Conservation (phyloP, 2,888 invertebrate genomes). For the Morinoia aosen region DNA sequence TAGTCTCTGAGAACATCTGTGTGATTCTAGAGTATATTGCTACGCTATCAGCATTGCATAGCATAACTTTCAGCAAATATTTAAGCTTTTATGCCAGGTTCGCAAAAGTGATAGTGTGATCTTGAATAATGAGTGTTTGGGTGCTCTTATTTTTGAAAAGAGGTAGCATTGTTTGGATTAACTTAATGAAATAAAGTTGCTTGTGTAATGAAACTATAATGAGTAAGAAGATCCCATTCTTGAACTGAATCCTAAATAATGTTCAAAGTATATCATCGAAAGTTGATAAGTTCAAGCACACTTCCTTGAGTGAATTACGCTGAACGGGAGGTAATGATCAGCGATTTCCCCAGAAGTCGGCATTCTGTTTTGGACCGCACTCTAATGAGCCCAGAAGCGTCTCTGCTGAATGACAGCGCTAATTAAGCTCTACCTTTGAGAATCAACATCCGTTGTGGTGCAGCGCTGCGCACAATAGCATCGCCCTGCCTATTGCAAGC, state of each 20-base stretch:
- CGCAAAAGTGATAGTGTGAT: too few species aligned
- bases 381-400: constrained; percentile 2
- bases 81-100: too few species aligned
- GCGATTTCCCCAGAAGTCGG: background rate
- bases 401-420: background rate
- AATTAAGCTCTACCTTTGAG: constrained; percentile 32
- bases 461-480: background rate
- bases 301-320: background rate
- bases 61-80: too few species aligned
- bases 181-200: too few species aligned
- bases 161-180: too few species aligned
- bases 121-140: too few species aligned
- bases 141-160: too few species aligned
- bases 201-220: background rate
- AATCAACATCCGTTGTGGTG: background rate
- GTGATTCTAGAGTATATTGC: too few species aligned
- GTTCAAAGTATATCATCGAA: background rate
- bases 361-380: background rate
- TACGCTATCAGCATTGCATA: too few species aligned
- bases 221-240: background rate
- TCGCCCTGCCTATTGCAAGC: background rate
- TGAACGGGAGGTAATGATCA: background rate
- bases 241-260: background rate
- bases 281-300: background rate
- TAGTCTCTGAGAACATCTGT: too few species aligned